Percentiles rank a stretch among this genome's conserved stretches.
Conservation (phyloP, 2,113 vertebrate genomes). For the Tachysurus vachellii region DNA sequence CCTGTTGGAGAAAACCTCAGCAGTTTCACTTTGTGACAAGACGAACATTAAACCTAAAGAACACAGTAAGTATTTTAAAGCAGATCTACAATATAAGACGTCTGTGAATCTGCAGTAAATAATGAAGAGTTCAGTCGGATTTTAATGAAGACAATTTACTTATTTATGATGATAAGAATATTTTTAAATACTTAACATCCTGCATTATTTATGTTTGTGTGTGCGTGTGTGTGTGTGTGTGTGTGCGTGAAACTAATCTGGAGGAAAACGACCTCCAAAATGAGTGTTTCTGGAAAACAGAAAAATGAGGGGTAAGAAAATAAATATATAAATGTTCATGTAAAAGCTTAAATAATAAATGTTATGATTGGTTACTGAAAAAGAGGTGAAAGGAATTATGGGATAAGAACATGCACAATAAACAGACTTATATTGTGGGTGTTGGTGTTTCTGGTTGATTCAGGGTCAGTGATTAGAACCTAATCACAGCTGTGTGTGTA, state of each 20-base stretch:
- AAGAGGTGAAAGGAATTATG: neutral
- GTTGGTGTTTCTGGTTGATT: neutral
- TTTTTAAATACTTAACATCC: neutral
- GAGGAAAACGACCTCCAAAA: slow-evolving; percentile 1
- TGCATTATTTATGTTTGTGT: neutral
- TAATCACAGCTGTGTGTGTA: neutral
- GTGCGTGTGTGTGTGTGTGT: neutral
- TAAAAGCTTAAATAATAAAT: neutral
- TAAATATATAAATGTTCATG: neutral
- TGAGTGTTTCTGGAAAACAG: slow-evolving; percentile 15
- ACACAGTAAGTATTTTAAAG: neutral
- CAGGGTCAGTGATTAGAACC: neutral
- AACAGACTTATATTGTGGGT: neutral
- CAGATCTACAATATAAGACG: neutral
- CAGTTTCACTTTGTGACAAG: neutral
- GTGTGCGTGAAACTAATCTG: neutral
- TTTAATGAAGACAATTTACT: neutral
- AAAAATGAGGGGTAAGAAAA: neutral
- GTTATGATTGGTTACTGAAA: neutral
- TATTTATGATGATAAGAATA: neutral
- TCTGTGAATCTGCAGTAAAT: neutral
- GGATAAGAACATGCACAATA: neutral
- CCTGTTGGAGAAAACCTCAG: neutral
- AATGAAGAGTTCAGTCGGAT: neutral
- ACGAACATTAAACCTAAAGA: neutral